These are phyloP conservation scores for Argyrosomus japonicus DNA, from an alignment of 2,113 vertebrate species.

Conservation along the genomic window DNA sequence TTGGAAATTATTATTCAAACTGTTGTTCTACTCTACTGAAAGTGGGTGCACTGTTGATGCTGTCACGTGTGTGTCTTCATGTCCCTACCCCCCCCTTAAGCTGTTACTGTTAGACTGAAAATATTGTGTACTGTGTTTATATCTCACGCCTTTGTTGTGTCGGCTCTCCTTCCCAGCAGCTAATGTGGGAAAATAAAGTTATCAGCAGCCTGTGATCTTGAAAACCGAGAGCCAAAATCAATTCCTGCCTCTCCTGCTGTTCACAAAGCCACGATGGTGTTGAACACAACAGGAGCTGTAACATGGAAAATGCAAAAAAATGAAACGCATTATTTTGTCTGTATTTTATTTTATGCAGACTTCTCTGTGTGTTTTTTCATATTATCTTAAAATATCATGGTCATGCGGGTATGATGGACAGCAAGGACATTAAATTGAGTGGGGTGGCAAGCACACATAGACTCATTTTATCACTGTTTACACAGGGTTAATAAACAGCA, in stretches of 20 bases:
- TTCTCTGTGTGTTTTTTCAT: neutral
- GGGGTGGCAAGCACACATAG: neutral
- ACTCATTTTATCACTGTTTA: neutral
- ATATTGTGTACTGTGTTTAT: slow-evolving; percentile 6
- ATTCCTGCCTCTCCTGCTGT: slow-evolving; percentile 39
- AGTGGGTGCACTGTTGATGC: neutral
- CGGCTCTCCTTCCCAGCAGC: slow-evolving; percentile 11
- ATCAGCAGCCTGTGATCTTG: slow-evolving; percentile 22
- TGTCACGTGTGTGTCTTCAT: neutral
- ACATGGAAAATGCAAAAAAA: neutral
- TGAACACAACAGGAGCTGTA: slow-evolving; percentile 8
- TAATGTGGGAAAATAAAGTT: slow-evolving; percentile 12
- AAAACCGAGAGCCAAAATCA: slow-evolving; percentile 41
- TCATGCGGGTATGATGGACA: neutral
- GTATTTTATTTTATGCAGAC: neutral
- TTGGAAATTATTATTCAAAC: neutral
- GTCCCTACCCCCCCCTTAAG: neutral
- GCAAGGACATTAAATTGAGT: neutral
- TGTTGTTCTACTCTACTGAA: neutral
- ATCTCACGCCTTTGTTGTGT: slow-evolving; percentile 11
- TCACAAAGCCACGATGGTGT: neutral
- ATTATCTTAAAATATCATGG: neutral
- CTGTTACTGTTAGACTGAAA: slow-evolving; percentile 14
- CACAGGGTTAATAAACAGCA: neutral
- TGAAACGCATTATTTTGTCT: neutral